Base-by-base conservation (phyloP, 2,888 invertebrate genomes). In the Phyllotreta cruciferae region DNA sequence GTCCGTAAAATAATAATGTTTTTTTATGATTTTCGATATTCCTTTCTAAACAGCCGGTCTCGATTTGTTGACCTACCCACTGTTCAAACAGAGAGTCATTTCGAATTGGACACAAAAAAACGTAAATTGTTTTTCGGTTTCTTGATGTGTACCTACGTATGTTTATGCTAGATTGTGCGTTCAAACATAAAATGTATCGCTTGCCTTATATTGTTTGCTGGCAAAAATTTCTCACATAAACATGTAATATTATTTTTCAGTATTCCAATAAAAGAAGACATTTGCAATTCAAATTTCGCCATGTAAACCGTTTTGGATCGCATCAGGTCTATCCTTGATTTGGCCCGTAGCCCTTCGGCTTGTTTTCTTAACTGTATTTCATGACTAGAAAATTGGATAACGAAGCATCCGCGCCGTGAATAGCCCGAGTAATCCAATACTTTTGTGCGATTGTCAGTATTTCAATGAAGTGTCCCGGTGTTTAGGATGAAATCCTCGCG, bases 41-140 rank as follows among this genome's bases (percentile, higher is more conserved):
- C 66, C 66, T 64, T 66, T 36, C 49, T 10, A 39, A 45, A 35
- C 34, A 41, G 56, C 52, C 60, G 56, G 54, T 58, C 34, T 50
- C 45, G 54, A 37, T 47, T 58, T 69, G 70, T 73, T 74, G 72
- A 73, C 74, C 72, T 69, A 75, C 69, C 76, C 75, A 75, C 75
- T 76, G 75, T 73, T 63, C 62, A 61, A 66, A 71, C 65, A 64
- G 61, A 63, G 24, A 24, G 24, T 24, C 24, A 24, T 24, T 24
- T 24, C 24, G 24, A 24, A 24, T 24, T 24, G 24, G 24, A 24
- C 24, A 24, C 24, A 24, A 24, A 24, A 24, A 24, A 24, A 24
- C 24, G 24, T 24, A 24, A 24, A n/a, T 44, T 41, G 53, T 64
- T 64, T 56, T 63, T 24, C 24, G 24, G 24, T 24, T 24, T 24